Conservation (phyloP, 2,113 vertebrate species). For the human region DNA sequence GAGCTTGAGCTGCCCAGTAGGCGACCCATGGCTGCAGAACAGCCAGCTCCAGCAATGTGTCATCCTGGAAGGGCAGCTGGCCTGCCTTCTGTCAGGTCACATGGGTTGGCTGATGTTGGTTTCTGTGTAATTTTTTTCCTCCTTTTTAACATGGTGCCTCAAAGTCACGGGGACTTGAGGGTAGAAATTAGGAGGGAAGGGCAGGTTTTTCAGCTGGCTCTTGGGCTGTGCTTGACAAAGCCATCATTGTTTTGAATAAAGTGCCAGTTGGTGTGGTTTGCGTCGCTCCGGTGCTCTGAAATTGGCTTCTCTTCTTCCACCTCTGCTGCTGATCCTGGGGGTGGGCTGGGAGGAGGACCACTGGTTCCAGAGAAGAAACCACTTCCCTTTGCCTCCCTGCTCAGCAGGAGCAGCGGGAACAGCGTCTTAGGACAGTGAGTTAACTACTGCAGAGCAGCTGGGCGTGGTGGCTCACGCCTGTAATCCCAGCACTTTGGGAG, state of each 20-base stretch:
- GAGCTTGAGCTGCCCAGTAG: background rate
- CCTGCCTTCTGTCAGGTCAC: background rate
- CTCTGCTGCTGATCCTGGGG: background rate
- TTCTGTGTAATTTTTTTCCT: background rate
- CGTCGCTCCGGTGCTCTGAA: conserved; percentile 17
- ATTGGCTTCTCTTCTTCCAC: background rate
- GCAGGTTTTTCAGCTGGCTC: conserved; percentile 15
- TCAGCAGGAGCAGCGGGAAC: background rate
- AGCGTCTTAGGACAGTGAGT: background rate
- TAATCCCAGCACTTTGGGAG: too few species aligned
- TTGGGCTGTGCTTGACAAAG: conserved; percentile 36
- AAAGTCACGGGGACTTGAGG: conserved; percentile 7
- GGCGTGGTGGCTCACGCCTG: too few species aligned
- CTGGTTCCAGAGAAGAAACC: background rate
- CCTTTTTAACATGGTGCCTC: conserved; percentile 13
- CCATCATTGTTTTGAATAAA: conserved; percentile 49
- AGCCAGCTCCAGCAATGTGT: background rate
- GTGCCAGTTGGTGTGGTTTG: conserved; percentile 44
- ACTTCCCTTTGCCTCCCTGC: background rate
- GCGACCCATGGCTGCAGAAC: background rate
- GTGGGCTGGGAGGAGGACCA: background rate
- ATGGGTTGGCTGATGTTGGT: conserved; percentile 13
- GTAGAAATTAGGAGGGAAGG: conserved; percentile 6
- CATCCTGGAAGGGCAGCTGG: background rate
- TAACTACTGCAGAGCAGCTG: background rate